Conservation (phyloP, 2,113 vertebrate genomes). For the Cepphus grylle region DNA sequence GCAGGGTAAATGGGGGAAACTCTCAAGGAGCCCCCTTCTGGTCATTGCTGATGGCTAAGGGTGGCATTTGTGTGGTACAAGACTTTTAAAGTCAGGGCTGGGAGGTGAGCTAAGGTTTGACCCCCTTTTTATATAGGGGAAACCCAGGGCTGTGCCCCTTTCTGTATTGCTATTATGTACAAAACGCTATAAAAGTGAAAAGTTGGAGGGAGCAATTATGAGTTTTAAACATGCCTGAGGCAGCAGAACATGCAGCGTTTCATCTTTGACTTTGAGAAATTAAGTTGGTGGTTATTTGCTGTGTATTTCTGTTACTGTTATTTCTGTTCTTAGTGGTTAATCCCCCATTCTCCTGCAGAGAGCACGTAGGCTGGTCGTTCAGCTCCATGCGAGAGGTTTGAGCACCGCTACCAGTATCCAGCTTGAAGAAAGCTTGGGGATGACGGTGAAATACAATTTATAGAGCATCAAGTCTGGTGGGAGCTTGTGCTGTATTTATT, state of each 20-base stretch:
- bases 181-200: not conserved
- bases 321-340: not conserved
- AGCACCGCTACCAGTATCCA: accelerated
- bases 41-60: not conserved
- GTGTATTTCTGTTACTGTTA: not conserved
- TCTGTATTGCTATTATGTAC: not conserved
- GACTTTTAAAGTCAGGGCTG: not conserved
- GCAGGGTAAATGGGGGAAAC: not conserved
- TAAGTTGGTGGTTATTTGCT: not conserved
- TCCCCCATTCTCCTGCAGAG: not conserved
- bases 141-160: not conserved
- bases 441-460: not conserved
- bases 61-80: not conserved
- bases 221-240: not conserved
- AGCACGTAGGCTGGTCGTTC: accelerated
- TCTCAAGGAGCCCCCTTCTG: not conserved
- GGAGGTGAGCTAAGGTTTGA: not conserved
- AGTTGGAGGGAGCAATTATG: accelerated
- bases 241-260: not conserved
- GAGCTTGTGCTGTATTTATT: not conserved
- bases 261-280: not conserved
- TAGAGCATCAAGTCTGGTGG: not conserved
- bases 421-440: not conserved
- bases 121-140: not conserved
- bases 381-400: not conserved